Conservation (phyloP, 2,888 invertebrate species). For the Silvanus unidentatus region DNA sequence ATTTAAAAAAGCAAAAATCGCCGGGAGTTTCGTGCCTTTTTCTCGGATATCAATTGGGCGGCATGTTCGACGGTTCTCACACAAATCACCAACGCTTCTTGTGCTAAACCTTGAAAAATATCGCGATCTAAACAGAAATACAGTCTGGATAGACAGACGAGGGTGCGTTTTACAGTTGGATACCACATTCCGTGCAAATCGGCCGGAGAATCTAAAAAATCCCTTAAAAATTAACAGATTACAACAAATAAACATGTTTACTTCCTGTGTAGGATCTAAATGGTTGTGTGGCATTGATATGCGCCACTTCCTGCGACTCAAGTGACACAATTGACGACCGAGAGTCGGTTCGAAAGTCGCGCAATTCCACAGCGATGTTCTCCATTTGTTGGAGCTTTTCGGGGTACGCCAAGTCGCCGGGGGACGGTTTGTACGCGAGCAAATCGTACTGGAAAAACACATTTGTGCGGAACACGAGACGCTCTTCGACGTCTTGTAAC, state of each 20-base stretch:
- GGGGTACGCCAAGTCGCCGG: conserved; percentile 96
- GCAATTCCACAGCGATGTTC: conserved; percentile 40
- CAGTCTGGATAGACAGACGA: conserved; percentile 89
- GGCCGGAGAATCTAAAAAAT: conserved; percentile 47
- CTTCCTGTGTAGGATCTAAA: conserved; percentile 47
- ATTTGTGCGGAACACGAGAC: conserved; percentile 92
- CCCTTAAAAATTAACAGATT: too few species aligned
- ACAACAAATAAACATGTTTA: conserved; percentile 28
- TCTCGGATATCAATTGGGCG: conserved; percentile 67
- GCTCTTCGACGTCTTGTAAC: conserved; percentile 90
- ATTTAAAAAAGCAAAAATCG: too few species aligned
- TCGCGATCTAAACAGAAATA: conserved; percentile 89
- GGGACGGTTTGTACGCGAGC: conserved; percentile 77
- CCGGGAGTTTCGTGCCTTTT: too few species aligned
- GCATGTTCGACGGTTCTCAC: conserved; percentile 85
- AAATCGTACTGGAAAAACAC: conserved; percentile 92
- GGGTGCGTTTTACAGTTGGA: conserved; percentile 89
- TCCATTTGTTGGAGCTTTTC: conserved; percentile 98
- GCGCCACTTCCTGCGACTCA: conserved; percentile 68
- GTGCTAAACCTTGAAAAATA: conserved; percentile 94
- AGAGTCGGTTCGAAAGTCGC: conserved; percentile 55
- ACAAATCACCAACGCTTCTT: conserved; percentile 90
- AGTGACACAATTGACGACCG: conserved; percentile 64
- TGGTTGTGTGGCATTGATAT: conserved; percentile 48
- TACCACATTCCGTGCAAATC: conserved; percentile 99